These are phyloP conservation scores for Cettia cetti DNA, from an alignment of 2,113 vertebrate species.

Conservation along the genomic window DNA sequence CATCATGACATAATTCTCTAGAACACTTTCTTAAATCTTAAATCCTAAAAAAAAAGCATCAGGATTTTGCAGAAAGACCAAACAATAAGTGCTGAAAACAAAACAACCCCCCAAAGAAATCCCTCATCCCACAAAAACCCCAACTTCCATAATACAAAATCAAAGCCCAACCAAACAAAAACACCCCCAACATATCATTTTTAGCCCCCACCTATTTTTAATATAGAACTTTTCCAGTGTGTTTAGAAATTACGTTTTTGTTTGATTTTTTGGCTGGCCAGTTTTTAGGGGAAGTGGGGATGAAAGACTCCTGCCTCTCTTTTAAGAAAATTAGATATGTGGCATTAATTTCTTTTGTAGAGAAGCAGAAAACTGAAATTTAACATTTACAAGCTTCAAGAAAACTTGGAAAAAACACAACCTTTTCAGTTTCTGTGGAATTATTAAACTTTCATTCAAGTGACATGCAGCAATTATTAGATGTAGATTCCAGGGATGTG, in stretches of 20 bases:
- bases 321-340: not conserved
- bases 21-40: not conserved
- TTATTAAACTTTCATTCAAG: not conserved
- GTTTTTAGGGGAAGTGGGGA: not conserved
- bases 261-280: not conserved
- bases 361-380: not conserved
- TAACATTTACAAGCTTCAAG: not conserved
- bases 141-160: not conserved
- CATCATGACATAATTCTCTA: not conserved
- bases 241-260: not conserved
- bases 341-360: not conserved
- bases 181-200: accelerated
- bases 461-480: not conserved
- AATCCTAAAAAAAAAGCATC: not conserved
- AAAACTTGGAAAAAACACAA: not conserved
- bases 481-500: not conserved
- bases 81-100: not conserved
- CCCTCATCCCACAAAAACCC: not conserved
- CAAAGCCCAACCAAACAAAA: not conserved
- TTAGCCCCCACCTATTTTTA: not conserved
- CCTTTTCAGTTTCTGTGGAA: not conserved
- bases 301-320: not conserved
- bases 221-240: not conserved
- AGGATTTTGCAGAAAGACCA: not conserved
- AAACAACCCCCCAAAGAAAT: accelerated